phyloP scores from a whole-genome alignment of 2,113 vertebrate species.

The Echinops telfairi region DNA sequence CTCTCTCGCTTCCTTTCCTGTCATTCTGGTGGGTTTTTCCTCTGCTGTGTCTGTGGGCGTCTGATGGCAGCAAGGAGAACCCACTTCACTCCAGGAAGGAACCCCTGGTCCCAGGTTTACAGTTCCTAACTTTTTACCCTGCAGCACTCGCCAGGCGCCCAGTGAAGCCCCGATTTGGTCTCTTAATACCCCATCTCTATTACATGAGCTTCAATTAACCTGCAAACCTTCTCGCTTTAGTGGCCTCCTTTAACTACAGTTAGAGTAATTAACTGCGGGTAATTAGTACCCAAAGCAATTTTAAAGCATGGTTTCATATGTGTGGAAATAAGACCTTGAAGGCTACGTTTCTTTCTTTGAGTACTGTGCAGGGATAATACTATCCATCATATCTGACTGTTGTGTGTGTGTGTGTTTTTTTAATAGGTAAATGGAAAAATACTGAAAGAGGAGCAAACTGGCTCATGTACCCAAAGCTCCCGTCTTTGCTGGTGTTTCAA shows the following conservation, averaged over 20 bases:
- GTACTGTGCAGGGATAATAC: conserved; percentile 4
- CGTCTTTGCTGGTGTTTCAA: conserved; percentile 61
- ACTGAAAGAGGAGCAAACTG: conserved; percentile 73
- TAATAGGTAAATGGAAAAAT: conserved; percentile 74
- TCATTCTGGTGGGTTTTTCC: conserved; percentile 9
- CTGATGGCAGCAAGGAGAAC: neutral
- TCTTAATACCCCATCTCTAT: no score
- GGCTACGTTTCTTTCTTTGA: conserved; percentile 67
- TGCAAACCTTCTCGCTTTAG: conserved; percentile 36
- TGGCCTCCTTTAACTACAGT: conserved; percentile 56
- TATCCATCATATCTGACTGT: conserved; percentile 22
- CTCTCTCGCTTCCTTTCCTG: neutral
- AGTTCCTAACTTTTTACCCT: conserved; percentile 29
- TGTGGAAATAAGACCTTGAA: conserved; percentile 57
- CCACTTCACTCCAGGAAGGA: neutral
- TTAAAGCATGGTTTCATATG: conserved; percentile 40
- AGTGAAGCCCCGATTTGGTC: neutral
- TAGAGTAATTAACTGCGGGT: conserved; percentile 51
- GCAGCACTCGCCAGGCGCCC: fast-evolving
- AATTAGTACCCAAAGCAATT: conserved; percentile 52
- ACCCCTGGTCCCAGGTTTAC: neutral
- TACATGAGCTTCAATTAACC: conserved; percentile 4
- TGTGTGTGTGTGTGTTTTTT: neutral
- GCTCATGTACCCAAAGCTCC: conserved; percentile 65
- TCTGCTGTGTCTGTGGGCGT: neutral